These are phyloP conservation scores for Chroicocephalus ridibundus DNA, from an alignment of 2,113 vertebrate genomes.

Conservation along the genomic window DNA sequence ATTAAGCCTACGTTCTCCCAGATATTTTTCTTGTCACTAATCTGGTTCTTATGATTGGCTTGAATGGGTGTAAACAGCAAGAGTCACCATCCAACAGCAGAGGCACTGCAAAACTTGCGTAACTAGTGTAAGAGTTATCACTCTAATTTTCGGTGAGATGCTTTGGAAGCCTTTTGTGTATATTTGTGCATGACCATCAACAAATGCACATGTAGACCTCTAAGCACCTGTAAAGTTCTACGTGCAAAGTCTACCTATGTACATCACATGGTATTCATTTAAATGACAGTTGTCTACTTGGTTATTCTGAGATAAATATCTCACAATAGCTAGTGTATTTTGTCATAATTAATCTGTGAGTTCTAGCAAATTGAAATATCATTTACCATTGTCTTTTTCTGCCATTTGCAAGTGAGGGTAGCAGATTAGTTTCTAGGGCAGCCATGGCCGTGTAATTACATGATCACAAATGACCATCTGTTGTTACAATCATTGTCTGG, in stretches of 20 bases:
- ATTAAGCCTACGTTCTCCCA: not conserved
- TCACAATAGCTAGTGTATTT: not conserved
- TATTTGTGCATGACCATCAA: not conserved
- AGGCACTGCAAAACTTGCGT: not conserved
- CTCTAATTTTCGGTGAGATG: not conserved
- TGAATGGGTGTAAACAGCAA: not conserved
- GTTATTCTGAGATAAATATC: not conserved
- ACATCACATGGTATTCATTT: not conserved
- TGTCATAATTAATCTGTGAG: not conserved
- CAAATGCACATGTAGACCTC: not conserved
- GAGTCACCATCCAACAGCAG: not conserved
- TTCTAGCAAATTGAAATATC: not conserved
- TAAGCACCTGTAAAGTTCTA: not conserved
- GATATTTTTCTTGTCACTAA: not conserved
- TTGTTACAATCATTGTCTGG: not conserved
- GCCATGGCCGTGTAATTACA: constrained; percentile 10
- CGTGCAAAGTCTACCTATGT: not conserved
- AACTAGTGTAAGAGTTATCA: not conserved
- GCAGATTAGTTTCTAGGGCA: constrained; percentile 37
- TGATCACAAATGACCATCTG: constrained; percentile 51
- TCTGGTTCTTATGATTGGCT: not conserved
- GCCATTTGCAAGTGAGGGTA: constrained; percentile 13
- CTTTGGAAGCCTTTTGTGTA: not conserved
- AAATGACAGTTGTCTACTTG: not conserved
- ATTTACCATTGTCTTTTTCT: constrained; percentile 4